Evolutionary conservation across 2,888 invertebrate species (phyloP).

Genomic region (Drosophila meridiana): DNA sequence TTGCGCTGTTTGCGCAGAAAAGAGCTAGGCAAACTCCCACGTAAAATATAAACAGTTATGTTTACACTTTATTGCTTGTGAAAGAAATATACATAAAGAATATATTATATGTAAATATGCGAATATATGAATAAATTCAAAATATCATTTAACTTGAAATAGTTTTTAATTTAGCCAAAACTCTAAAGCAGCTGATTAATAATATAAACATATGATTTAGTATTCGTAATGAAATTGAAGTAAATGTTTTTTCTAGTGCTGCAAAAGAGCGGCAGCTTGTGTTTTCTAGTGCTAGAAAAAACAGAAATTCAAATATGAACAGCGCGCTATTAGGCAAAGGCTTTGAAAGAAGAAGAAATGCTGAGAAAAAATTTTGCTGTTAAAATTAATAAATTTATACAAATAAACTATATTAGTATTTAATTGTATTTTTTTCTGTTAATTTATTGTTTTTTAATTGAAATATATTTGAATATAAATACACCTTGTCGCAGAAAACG

Average conservation of each 20-base stretch:
- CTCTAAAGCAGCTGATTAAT: neutral
- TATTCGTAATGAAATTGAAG: neutral
- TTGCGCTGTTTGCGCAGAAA: neutral
- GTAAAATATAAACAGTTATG: neutral
- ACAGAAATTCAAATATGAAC: neutral
- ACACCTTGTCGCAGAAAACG: no score
- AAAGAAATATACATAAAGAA: neutral
- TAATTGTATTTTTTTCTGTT: no score
- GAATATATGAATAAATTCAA: accelerated
- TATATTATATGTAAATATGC: neutral
- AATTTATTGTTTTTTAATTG: no score
- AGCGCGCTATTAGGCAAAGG: neutral
- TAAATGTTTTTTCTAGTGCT: neutral
- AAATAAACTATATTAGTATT: no score
- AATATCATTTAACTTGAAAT: neutral
- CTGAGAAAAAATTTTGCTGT: neutral
- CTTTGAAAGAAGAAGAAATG: neutral
- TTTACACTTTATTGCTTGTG: neutral
- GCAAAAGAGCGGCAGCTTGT: neutral
- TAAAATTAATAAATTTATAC: neutral
- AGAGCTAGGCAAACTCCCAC: neutral
- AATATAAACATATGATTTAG: neutral
- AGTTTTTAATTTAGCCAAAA: no score
- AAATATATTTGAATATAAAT: no score
- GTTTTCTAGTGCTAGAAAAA: slow-evolving; percentile 13